phyloP scores from a whole-genome alignment of 2,113 vertebrate species.

The Hemicordylus capensis region DNA sequence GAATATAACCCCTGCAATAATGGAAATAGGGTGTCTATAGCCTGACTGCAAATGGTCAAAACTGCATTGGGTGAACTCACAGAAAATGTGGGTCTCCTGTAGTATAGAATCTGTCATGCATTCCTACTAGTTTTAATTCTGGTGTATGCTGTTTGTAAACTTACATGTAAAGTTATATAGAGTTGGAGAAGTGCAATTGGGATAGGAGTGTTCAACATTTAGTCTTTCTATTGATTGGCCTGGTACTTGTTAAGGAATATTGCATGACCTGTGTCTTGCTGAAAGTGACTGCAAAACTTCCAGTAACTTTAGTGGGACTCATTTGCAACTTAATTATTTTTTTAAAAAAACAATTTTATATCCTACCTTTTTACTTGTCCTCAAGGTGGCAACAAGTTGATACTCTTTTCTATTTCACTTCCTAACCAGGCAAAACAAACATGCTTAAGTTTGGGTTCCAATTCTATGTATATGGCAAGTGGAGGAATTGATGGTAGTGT shows the following conservation, averaged over 20 bases:
- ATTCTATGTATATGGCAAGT: conserved; percentile 86
- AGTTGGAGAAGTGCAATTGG: too few relatives aligned
- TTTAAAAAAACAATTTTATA: background rate
- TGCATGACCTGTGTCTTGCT: too few relatives aligned
- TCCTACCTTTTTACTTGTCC: background rate
- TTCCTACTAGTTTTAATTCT: background rate
- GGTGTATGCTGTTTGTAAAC: background rate
- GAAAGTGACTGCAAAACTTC: background rate
- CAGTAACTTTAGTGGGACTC: background rate
- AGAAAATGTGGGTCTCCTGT: too few relatives aligned
- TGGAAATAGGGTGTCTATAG: too few relatives aligned
- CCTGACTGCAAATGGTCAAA: too few relatives aligned
- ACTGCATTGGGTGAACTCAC: too few relatives aligned
- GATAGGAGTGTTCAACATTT: too few relatives aligned
- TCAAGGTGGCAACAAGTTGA: background rate
- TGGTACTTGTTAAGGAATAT: background rate
- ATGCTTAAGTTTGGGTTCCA: conserved; percentile 87
- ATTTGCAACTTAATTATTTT: background rate
- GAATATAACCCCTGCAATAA: too few relatives aligned
- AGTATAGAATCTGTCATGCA: background rate
- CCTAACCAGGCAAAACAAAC: conserved; percentile 89
- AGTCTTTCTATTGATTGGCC: too few relatives aligned
- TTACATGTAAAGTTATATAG: background rate
- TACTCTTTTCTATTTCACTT: conserved; percentile 25
- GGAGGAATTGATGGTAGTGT: conserved; percentile 91